Base-by-base conservation (phyloP, 2,888 invertebrate species). In the Ormia ochracea region DNA sequence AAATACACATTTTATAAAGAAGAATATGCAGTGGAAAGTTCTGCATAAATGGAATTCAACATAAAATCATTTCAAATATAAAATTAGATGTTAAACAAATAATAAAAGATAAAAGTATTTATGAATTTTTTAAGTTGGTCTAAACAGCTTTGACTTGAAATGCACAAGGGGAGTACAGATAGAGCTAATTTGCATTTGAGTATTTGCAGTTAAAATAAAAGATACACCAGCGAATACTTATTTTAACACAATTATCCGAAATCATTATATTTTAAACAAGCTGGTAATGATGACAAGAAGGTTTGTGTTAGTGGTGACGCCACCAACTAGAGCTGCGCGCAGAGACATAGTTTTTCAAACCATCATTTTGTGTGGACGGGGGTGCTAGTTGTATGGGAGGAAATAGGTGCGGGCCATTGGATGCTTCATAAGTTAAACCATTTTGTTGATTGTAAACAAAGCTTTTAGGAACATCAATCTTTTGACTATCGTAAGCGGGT, bases 371-470 rank as follows among this genome's bases (percentile, higher is more conserved):
- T 84, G 82, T 14, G 2, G 66, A 5, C 2, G 61, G 61, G 19
- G 54, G n/a, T 19, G 76, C 4, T 80, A 73, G 82, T 81, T 56
- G 14, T 48, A 78, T 6, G 10, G 73, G 54, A 5, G 89, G 87
- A 31, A 89, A 89, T 2, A 87, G 83, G 66, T 89, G 88, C 0
- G 89, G 88, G 10, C 89, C 89, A 33, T 85, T 86, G 7, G 83
- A 82, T 2, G 88, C 85, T 76, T 90, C 90, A 31, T 86, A 89
- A 65, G 84, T 87, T 43, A 90, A 81, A 21, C 89, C 90, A 45
- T 90, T 90, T 82, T 89, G 89, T 78, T 89, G 88, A 81, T 90
- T 90, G 73, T 87, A 90, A 3, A 90, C 84, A 74, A 85, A 90
- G 0, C 89, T 89, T 82, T 89, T 90, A 70, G 89, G 89, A 52